Evolutionary conservation across 92 coral and sea anemone species (phyloP), one percentile per base, ranked within the genome.

Genomic region (Muricea muricata): DNA sequence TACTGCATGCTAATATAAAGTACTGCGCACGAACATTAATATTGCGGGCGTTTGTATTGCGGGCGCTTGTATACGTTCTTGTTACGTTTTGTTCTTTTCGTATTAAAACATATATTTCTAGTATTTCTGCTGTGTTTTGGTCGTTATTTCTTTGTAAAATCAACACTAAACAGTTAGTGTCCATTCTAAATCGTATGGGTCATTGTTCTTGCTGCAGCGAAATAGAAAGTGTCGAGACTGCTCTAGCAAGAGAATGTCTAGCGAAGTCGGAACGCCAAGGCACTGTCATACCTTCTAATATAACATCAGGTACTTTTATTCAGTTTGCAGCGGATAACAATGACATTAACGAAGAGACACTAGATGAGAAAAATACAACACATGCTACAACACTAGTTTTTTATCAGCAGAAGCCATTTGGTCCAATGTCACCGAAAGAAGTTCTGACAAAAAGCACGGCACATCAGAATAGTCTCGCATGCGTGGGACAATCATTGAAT

Each of bases 361-460:
- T 87, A 6, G 87, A 87, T 73, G 91, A 87, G 0, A 81, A 81
- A 40, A 15, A 86, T 47, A 86, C 90, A 4, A 86, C 86, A 9
- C 90, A 86, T 57, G 81, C 90, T 7, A 86, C 90, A 2, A 69
- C 10, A 4, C 40, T 88, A 26, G 86, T 84, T 26, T 82, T 88
- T 12, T 89, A 79, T 63, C 92, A 89, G 87, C 72, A 33, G n/a
- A 72, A 67, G 70, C 28, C 28, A 29, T 89, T 85, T 26, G 92
- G 92, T 21, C 86, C 89, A 89, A 45, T 91, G 88, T 71, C 92
- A 85, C 47, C 68, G 88, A 1, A 37, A 37, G 42, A 37, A 37
- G 42, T 37, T 4, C 42, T 37, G 3, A 24, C 29, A 58, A 40
- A 48, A n/a, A 78, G 77, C 57, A 46, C 57, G 32, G 60, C 31